A percentile compares a stretch with the other conserved stretches of the same genome.
Evolutionary conservation across 2,113 vertebrate species (phyloP).

Genomic region (Macrotus californicus): DNA sequence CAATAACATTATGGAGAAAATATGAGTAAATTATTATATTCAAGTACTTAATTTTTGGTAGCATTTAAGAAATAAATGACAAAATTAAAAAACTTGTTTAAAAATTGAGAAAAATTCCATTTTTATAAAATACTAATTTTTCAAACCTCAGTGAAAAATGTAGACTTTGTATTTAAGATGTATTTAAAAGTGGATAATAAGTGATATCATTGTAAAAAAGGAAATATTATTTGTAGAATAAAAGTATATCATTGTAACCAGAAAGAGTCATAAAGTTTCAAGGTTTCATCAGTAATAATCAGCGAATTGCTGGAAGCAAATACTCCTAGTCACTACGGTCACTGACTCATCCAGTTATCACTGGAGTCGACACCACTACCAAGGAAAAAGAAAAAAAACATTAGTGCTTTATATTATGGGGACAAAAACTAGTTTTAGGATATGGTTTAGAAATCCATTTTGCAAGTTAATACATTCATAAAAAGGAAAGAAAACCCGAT

Average conservation of each 20-base stretch:
- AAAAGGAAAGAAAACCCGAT: neutral
- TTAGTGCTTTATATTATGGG: neutral
- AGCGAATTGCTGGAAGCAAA: neutral
- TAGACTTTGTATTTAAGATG: neutral
- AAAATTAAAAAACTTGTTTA: neutral
- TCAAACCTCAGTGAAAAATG: neutral
- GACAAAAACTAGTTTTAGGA: neutral
- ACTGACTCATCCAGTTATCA: neutral
- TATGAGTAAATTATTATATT: neutral
- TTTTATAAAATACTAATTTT: neutral
- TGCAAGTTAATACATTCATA: neutral
- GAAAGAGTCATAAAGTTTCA: neutral
- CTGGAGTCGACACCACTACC: neutral
- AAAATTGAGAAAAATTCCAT: neutral
- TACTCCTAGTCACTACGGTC: neutral
- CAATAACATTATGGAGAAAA: neutral
- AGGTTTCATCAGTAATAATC: neutral
- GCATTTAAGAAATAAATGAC: neutral
- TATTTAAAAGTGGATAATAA: constrained; percentile 7
- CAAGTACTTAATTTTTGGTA: neutral
- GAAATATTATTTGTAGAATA: neutral
- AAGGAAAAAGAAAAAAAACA: neutral
- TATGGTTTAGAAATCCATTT: neutral
- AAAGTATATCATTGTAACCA: neutral
- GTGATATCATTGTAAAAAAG: neutral